Evolutionary conservation across 2,888 invertebrate species (phyloP), one percentile per base, ranked within the genome.

Genomic region (Cephalotes varians): DNA sequence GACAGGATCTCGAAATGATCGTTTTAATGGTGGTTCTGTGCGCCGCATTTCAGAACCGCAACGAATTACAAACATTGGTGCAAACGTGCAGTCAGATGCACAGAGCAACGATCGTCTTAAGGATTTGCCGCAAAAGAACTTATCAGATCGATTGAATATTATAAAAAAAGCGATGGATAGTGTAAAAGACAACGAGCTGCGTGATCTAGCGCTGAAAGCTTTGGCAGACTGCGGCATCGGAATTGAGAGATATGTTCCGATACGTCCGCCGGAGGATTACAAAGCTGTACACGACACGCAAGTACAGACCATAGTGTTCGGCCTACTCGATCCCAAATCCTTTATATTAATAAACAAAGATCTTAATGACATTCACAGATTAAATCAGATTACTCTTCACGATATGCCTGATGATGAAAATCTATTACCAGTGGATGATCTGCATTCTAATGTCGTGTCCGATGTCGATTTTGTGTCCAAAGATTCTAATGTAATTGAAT

Each of bases 181-280:
- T n/a, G 86, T 93, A 0, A 89, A 84, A 4, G 92, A 94, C 69
- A 79, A 87, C 31, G 84, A 89, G 12, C 81, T 94, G 12, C 85
- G 92, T n/a, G 84, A 87, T 18, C 91, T 91, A 71, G 94, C 94
- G 4, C 64, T 94, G 18, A 87, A 91, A 65, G 93, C 93, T 10
- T 85, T 94, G 2, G 88, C 88, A 0, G 92, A 93, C 12, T 94
- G 93, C 74, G 92, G 92, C 9, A 91, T 92, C 28, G 90, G 91
- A 1, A 83, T 88, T 1, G 89, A 92, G 25, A 90, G 90, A 31
- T 76, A 87, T 3, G 85, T 93, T 1, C 91, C 93, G 0, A 76
- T 87, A 51, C 60, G 37, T 44, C 82, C 87, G 0, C 56, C 77
- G 0, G 71, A 86, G 2, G 51, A 83, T 1, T 79, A 65, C 28